Base-by-base conservation (phyloP, 2,113 vertebrate genomes). In the Lepus timidus region DNA sequence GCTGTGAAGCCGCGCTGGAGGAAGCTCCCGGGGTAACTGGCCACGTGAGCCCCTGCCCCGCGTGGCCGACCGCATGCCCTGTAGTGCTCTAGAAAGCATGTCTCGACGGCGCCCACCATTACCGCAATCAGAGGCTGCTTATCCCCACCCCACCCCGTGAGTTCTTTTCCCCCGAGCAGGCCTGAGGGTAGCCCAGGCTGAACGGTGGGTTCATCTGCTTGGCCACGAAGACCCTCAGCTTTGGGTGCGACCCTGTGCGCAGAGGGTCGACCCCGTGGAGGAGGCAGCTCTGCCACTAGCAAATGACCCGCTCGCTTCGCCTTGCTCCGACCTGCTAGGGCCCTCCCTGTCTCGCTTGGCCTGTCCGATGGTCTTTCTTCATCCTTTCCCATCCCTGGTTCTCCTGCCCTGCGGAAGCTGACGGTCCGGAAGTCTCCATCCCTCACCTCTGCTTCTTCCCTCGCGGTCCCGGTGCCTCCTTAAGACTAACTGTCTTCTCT, bases 401-500 rank as follows among this genome's bases (percentile, higher is more conserved):
- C 70, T 79, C 96, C 95, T 97, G 89, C 97, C 96, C 92, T 95
- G 81, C 20, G 94, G 97, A 97, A 98, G 96, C 97, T 96, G 97
- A 76, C 74, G 91, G 88, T 67, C 73, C 90, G 85, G 95, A 97
- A 94, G 95, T 96, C 85, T 89, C 91, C 81, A 51, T 80, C 93
- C 81, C 75, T 58, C 88, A 82, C 93, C 95, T 91, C 64, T 64
- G 73, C 75, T 94, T 97, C 75, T 94, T 97, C 95, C 98, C 90
- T 93, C 93, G 94, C 29, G 92, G 91, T 83, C 95, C 96, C 93
- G 19, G 55, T 51, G 94, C 97, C 65, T 98, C 97, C 88, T 96
- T 97, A 95, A 95, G 51, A 98, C 98, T 98, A 98, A 98, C 97
- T 96, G 0, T 98, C 98, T 98, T 98, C 98, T 98, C 98, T 98